These are phyloP conservation scores for Vombatus ursinus DNA, from an alignment of 2,113 vertebrate genomes.

Conservation along the genomic window DNA sequence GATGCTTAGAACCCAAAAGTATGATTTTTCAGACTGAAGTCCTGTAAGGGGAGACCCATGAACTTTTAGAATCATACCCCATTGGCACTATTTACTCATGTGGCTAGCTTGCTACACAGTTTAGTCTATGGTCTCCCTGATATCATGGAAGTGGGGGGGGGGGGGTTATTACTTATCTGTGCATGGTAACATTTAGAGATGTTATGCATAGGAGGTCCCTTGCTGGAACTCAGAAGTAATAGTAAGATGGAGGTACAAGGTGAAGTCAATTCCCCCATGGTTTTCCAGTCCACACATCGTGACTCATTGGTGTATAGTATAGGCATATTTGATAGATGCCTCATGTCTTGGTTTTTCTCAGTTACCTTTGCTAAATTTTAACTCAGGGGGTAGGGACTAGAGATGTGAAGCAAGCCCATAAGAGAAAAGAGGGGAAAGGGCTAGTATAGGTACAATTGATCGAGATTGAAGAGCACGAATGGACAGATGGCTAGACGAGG, in stretches of 20 bases:
- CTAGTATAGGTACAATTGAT: not conserved
- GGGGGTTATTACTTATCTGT: not conserved
- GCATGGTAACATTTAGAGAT: not conserved
- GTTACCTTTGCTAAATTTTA: not conserved
- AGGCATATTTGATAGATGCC: not conserved
- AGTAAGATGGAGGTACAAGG: not conserved
- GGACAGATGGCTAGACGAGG: not conserved
- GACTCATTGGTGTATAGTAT: not conserved
- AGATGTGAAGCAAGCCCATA: not conserved
- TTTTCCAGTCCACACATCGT: not conserved
- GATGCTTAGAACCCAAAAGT: not conserved
- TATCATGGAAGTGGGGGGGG: not conserved
- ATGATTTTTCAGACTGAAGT: not conserved
- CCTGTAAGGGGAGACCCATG: not conserved
- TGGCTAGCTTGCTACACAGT: not conserved
- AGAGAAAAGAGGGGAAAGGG: not conserved
- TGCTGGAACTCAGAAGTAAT: not conserved
- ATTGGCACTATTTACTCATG: not conserved
- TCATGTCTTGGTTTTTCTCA: not conserved
- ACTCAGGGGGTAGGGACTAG: not conserved
- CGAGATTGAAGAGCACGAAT: not conserved
- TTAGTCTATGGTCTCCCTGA: not conserved
- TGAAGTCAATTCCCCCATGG: not conserved
- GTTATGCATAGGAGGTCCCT: not conserved
- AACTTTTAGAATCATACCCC: not conserved